Evolutionary conservation across 2,888 invertebrate species (phyloP), one percentile per base, ranked within the genome.

Genomic region (Gerosis bhagava): DNA sequence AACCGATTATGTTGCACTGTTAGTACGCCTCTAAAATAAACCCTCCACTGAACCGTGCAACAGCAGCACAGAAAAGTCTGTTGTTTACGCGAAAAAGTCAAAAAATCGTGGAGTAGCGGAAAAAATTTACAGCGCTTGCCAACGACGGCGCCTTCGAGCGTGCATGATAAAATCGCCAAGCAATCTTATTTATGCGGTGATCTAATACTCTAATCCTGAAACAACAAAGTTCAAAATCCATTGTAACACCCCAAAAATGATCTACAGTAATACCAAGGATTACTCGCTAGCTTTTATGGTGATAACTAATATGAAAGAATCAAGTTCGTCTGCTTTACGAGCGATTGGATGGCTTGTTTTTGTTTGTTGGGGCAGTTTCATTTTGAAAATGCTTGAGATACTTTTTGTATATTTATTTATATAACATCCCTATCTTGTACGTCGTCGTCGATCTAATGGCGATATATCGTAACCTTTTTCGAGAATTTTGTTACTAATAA

Each of bases 301-400:
- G 70, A 73, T 73, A 75, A 77, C 73, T 78, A 71, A 75, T 77
- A 75, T 65, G 72, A 70, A 68, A 63, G 68, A 65, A 66, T 67
- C 65, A 67, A 73, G 64, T 68, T 71, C 65, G 68, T 53, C 51
- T 54, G 56, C 63, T 60, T 62, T 62, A 61, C 60, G 56, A 61
- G 54, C 60, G 56, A 70, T 69, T 67, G 62, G 61, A 64, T 61
- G 54, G 58, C 59, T 63, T 72, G 66, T 68, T 70, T 66, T 67
- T 67, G 63, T 67, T 65, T 54, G 59, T 41, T 48, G 47, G 56
- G 59, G 51, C 60, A 60, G 59, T 67, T 65, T 61, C 60, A 54
- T 62, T 64, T 59, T 51, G 36, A 58, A 67, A 69, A 62, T 63
- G 55, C 56, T 54, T 37, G 45, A 36, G 52, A n/a, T n/a, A n/a